Evolutionary conservation across 2,888 invertebrate genomes (phyloP).

Genomic region (Netelia virgata): DNA sequence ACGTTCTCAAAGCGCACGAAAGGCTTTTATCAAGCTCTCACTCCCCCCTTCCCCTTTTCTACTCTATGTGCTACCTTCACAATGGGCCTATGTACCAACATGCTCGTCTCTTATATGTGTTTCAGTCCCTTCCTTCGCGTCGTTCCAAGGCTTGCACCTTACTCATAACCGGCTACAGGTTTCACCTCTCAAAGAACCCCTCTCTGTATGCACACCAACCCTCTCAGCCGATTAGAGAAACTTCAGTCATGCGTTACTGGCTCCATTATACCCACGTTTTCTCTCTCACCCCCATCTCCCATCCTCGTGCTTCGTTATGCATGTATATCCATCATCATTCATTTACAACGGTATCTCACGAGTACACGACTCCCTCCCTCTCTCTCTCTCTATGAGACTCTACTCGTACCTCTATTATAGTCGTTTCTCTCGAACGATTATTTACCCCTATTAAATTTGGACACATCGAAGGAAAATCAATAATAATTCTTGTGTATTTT

Average conservation of each 20-base stretch:
- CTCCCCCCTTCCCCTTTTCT: conserved; percentile 1
- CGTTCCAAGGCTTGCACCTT: conserved; percentile 9
- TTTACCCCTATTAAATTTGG: background rate
- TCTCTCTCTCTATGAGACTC: background rate
- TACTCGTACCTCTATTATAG: background rate
- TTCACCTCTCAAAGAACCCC: conserved; percentile 33
- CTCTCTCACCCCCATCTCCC: no score
- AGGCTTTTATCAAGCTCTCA: conserved; percentile 68
- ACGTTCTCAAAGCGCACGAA: conserved; percentile 72
- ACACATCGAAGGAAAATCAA: background rate
- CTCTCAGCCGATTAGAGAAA: conserved; percentile 71
- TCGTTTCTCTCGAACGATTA: background rate
- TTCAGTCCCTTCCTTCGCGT: conserved; percentile 13
- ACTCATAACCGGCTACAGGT: conserved; percentile 43
- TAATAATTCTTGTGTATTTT: background rate
- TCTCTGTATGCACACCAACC: conserved; percentile 24
- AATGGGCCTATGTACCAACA: background rate
- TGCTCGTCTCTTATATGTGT: background rate
- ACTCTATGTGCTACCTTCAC: conserved; percentile 11
- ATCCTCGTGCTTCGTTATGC: conserved; percentile 10
- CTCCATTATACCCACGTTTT: conserved; percentile 62
- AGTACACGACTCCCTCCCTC: conserved; percentile 43
- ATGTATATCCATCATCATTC: conserved; percentile 29
- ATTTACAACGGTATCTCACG: conserved; percentile 56
- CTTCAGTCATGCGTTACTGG: conserved; percentile 74